Percentiles rank a stretch among this genome's conserved stretches.
These are phyloP conservation scores for Drosophila mojavensis DNA, from an alignment of 1,140 invertebrate genomes.

Conservation along the genomic window DNA sequence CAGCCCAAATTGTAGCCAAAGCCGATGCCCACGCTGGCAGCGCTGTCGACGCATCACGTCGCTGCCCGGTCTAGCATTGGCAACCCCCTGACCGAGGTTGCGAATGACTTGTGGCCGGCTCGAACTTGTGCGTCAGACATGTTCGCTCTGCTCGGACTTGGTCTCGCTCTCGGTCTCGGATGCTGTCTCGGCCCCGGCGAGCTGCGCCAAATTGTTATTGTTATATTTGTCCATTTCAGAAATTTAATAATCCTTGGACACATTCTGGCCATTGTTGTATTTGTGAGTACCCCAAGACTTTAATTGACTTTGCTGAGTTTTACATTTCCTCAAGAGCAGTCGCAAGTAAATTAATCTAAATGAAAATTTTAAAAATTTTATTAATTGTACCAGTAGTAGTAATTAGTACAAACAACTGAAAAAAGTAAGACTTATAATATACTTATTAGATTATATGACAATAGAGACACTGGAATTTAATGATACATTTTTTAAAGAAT, in stretches of 20 bases:
- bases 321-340: too few relatives aligned
- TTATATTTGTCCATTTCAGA: not conserved
- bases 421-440: too few relatives aligned
- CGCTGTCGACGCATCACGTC: slow-evolving; percentile 1
- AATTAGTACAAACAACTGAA: too few relatives aligned
- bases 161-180: not conserved
- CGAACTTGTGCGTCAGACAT: slow-evolving; percentile 52
- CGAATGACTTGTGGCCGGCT: slow-evolving; percentile 46
- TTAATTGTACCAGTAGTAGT: too few relatives aligned
- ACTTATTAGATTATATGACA: too few relatives aligned
- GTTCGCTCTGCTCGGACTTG: slow-evolving; percentile 27
- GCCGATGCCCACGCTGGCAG: slow-evolving; percentile 15
- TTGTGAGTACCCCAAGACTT: too few relatives aligned
- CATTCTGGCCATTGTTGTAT: not conserved
- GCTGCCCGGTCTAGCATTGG: slow-evolving; percentile 17
- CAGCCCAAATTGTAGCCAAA: slow-evolving; percentile 5
- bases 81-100: slow-evolving; percentile 36
- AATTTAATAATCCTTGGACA: not conserved
- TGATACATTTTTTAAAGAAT: too few relatives aligned
- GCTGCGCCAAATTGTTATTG: not conserved
- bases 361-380: too few relatives aligned
- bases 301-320: too few relatives aligned
- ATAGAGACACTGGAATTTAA: too few relatives aligned
- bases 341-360: too few relatives aligned
- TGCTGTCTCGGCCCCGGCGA: not conserved